Percentiles rank a stretch among this genome's conserved stretches.
These are phyloP conservation scores for Microctenopoma lineatum DNA, from an alignment of 2,797 vertebrate genomes.

Conservation along the genomic window DNA sequence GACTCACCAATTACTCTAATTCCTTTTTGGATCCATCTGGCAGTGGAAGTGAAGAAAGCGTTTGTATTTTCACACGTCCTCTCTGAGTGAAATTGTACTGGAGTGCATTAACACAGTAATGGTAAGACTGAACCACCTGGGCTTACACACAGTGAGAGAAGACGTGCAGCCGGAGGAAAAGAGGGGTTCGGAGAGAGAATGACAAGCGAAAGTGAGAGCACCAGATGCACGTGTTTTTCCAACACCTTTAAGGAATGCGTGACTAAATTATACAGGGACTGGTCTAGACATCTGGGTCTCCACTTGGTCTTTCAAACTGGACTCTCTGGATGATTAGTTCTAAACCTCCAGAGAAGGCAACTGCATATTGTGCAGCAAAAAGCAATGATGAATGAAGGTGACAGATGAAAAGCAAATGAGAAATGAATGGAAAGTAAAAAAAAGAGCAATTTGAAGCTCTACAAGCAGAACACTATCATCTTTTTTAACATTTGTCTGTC, in stretches of 20 bases:
- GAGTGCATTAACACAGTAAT: conserved; percentile 57
- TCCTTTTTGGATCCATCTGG: conserved; percentile 56
- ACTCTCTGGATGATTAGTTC: conserved; percentile 36
- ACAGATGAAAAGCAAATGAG: conserved; percentile 21
- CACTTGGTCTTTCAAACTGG: conserved; percentile 49
- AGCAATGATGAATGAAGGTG: conserved; percentile 57
- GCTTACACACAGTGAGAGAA: conserved; percentile 45
- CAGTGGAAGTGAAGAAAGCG: conserved; percentile 51
- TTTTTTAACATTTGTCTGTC: conserved; percentile 41
- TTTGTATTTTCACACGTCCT: conserved; percentile 52
- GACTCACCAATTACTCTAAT: conserved; percentile 61
- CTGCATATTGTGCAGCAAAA: conserved; percentile 43
- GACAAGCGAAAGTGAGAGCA: conserved; percentile 43
- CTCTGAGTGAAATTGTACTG: conserved; percentile 41
- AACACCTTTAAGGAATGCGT: conserved; percentile 70
- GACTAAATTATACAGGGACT: conserved; percentile 64
- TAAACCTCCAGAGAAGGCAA: conserved; percentile 48
- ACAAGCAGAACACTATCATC: conserved; percentile 22
- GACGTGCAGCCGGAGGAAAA: conserved; percentile 33
- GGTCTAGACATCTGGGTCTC: conserved; percentile 65
- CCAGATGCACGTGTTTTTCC: conserved; percentile 70
- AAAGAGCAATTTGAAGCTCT: conserved; percentile 30
- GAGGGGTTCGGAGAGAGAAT: conserved; percentile 32
- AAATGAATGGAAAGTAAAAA: conserved; percentile 34
- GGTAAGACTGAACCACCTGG: conserved; percentile 60